Evolutionary conservation across 2,888 invertebrate genomes (phyloP).

Genomic region (Orgyia antiqua): DNA sequence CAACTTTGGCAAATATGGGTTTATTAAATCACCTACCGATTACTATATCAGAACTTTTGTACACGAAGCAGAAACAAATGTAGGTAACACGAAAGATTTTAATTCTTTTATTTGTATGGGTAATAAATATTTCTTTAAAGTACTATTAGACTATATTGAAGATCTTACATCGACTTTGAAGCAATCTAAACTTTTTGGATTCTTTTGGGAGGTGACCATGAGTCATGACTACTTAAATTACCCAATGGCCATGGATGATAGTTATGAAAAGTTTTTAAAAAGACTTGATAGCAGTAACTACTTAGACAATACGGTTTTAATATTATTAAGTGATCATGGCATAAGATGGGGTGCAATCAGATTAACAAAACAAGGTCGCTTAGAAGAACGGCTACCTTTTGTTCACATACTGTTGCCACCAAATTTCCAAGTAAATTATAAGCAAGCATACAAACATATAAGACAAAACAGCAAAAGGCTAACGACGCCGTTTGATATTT

Average conservation of each 20-base stretch:
- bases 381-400: conserved; percentile 93
- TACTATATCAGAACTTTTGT: conserved; percentile 89
- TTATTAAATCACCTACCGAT: conserved; percentile 88
- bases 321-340: conserved; percentile 94
- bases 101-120: conserved; percentile 86
- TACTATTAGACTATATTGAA: conserved; percentile 83
- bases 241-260: conserved; percentile 84
- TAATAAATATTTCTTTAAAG: conserved; percentile 81
- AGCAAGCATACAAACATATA: conserved; percentile 81
- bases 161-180: conserved; percentile 80
- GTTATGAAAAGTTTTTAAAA: conserved; percentile 78
- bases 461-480: conserved; percentile 81
- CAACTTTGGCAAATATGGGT: conserved; percentile 88
- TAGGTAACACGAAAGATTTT: conserved; percentile 80
- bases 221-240: conserved; percentile 92
- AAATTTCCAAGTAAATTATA: conserved; percentile 82
- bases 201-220: conserved; percentile 90
- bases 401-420: conserved; percentile 85
- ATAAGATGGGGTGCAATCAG: conserved; percentile 91
- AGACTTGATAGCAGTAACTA: conserved; percentile 68
- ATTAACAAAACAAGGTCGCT: conserved; percentile 88
- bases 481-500: conserved; percentile 90
- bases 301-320: conserved; percentile 82
- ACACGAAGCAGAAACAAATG: conserved; percentile 80
- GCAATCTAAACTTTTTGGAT: conserved; percentile 83